Percentiles rank a stretch among this genome's conserved stretches.
These are phyloP conservation scores for Syndactyla subalaris DNA, from an alignment of 2,797 vertebrate species.

Conservation along the genomic window DNA sequence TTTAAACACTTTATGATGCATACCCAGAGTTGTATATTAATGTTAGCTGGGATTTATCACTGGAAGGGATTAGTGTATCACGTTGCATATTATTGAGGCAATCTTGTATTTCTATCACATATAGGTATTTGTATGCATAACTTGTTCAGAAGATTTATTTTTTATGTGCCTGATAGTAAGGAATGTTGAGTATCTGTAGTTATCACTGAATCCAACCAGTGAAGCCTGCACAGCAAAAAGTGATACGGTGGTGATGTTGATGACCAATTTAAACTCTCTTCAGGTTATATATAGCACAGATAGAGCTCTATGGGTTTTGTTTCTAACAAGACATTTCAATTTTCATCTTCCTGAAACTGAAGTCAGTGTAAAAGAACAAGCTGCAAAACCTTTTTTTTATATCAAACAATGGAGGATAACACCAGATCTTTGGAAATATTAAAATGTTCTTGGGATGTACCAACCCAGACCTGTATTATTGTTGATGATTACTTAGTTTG, in stretches of 20 bases:
- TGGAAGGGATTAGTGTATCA: not conserved
- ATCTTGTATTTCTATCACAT: not conserved
- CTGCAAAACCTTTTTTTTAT: not conserved
- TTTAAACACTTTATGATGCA: not conserved
- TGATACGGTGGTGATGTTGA: not conserved
- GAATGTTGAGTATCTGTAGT: not conserved
- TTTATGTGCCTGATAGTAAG: not conserved
- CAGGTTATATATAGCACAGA: not conserved
- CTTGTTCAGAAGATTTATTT: constrained; percentile 1
- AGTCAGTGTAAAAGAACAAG: not conserved
- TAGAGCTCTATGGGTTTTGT: not conserved
- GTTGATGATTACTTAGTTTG: not conserved
- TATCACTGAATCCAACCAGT: not conserved
- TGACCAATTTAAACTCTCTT: not conserved
- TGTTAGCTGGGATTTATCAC: not conserved
- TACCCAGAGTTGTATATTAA: not conserved
- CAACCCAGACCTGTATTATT: not conserved
- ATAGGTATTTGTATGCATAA: not conserved
- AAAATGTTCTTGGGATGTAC: not conserved
- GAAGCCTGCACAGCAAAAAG: not conserved
- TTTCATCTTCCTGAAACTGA: not conserved
- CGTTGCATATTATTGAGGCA: not conserved
- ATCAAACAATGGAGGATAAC: not conserved
- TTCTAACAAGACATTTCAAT: not conserved
- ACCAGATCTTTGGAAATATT: not conserved